Conservation (phyloP, 2,888 invertebrate species). For the Smittia sp. region DNA sequence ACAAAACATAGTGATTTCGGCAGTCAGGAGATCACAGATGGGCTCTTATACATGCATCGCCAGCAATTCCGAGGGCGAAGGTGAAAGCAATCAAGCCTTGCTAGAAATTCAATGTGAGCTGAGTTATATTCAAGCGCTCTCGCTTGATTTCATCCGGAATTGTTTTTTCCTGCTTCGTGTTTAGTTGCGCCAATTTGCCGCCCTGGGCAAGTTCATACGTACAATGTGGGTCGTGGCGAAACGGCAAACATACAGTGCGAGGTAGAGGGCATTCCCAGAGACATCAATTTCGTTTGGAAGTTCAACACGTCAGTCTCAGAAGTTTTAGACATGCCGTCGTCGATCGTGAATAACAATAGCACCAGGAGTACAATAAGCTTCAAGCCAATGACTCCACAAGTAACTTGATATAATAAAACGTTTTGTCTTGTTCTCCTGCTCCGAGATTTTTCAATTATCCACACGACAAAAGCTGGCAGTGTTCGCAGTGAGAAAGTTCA, state of each 20-base stretch:
- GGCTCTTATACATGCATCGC: conserved; percentile 87
- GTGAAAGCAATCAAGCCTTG: conserved; percentile 79
- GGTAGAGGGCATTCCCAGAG: conserved; percentile 70
- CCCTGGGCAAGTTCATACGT: conserved; percentile 64
- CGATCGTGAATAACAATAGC: conserved; percentile 61
- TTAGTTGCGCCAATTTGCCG: conserved; percentile 71
- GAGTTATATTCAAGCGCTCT: conserved; percentile 14
- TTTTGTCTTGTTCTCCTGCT: background rate
- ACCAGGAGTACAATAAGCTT: conserved; percentile 65
- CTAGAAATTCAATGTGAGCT: conserved; percentile 83
- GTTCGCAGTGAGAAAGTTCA: background rate
- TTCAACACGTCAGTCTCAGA: conserved; percentile 71
- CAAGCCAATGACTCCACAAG: conserved; percentile 66
- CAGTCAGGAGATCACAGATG: conserved; percentile 70
- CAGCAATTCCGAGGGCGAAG: conserved; percentile 82
- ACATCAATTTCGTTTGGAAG: conserved; percentile 69
- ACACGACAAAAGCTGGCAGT: background rate
- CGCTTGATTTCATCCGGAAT: background rate
- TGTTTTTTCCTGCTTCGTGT: conserved; percentile 42
- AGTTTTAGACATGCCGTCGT: conserved; percentile 65
- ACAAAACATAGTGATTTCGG: conserved; percentile 85
- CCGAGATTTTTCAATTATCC: background rate
- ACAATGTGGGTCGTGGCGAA: conserved; percentile 72
- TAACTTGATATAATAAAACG: conserved; percentile 44
- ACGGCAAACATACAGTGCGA: conserved; percentile 67